phyloP scores from a whole-genome alignment of 2,888 invertebrate species.

The Lutraria lutraria region DNA sequence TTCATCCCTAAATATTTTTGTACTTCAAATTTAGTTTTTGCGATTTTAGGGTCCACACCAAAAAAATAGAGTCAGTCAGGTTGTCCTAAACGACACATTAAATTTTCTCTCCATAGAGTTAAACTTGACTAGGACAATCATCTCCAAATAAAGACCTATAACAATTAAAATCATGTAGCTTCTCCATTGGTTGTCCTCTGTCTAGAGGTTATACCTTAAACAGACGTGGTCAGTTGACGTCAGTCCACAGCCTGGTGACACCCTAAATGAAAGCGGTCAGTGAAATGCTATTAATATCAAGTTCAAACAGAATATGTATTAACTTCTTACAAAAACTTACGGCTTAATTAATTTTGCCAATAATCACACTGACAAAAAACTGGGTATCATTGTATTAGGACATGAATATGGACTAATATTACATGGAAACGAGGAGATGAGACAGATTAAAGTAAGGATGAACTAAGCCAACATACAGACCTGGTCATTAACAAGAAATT shows the following conservation, averaged over 20 bases:
- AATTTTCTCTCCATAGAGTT: too few relatives aligned
- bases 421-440: neutral
- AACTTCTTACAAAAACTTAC: neutral
- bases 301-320: neutral
- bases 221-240: neutral
- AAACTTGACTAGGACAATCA: too few relatives aligned
- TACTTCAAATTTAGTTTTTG: too few relatives aligned
- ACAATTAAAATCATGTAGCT: too few relatives aligned
- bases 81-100: too few relatives aligned
- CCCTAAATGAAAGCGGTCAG: neutral
- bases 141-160: too few relatives aligned
- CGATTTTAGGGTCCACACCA: too few relatives aligned
- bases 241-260: too few relatives aligned
- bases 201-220: too few relatives aligned
- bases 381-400: neutral
- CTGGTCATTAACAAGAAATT: constrained; percentile 30
- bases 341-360: neutral
- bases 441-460: neutral
- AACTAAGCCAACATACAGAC: constrained; percentile 2
- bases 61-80: too few relatives aligned
- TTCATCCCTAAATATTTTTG: too few relatives aligned
- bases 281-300: neutral
- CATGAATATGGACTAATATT: neutral
- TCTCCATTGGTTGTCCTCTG: too few relatives aligned
- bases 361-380: neutral